Base-by-base conservation (phyloP, 1,140 invertebrate species). In the Elysia chlorotica region DNA sequence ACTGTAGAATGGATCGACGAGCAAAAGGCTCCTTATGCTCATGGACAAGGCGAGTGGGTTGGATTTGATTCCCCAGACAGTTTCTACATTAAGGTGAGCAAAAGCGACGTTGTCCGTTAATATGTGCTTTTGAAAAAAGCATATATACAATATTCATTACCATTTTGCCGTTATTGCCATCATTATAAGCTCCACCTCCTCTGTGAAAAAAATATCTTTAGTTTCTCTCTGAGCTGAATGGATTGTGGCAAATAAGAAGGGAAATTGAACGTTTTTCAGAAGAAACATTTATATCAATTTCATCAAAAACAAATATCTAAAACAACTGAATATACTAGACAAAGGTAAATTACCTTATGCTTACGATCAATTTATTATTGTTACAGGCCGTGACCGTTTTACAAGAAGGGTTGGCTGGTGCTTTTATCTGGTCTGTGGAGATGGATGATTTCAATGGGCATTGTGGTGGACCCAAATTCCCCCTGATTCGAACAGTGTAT, bases 361-460 rank as follows among this genome's bases (percentile, higher is more conserved):
- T n/a, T n/a, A n/a, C n/a, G n/a, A n/a, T n/a, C n/a, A n/a, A n/a
- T n/a, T n/a, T n/a, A n/a, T n/a, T n/a, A n/a, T n/a, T n/a, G n/a
- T n/a, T n/a, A n/a, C 36, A 78, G 77, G 71, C 72, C 56, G 67
- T 65, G 4, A 82, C 81, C 33, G 82, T 86, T 1, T 65, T 79
- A n/a, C 75, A 78, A 28, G 57, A 77, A 41, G 78, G 76, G 48
- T 37, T 86, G 36, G 84, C 73, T 1, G 86, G 86, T n/a, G 82
- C 81, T 2, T 92, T 94, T 73, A 92, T 95, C 1, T 98, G 95
- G 87, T 80, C 82, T 14, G 66, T 85, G 3, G 85, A 85, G 65
- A 78, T 84, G 73, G 93, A 93, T 71, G 86, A 87, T 74, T 87
- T 86, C 71, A 71, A 61, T 4, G 83, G 82, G 23, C 75, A 72